Evolutionary conservation across 2,113 vertebrate genomes (phyloP), one percentile per base, ranked within the genome.

Genomic region (Prochilodus magdalenae): DNA sequence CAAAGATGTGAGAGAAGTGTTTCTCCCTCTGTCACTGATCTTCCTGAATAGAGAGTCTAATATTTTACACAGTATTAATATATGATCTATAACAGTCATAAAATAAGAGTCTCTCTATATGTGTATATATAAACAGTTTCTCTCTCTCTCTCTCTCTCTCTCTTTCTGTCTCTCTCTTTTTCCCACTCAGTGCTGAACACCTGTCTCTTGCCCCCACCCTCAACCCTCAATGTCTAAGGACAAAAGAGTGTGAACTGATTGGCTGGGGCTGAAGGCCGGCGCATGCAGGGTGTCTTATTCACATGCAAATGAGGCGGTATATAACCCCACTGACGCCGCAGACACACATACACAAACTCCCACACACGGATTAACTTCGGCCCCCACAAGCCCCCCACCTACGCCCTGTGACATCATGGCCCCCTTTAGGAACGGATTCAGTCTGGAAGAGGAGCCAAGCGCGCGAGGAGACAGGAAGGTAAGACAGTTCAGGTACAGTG

Each of bases 221-320:
- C 63, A 49, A 5, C 29, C 49, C 65, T 27, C 65, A 30, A 14
- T 36, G 29, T 30, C 29, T 33, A 77, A 66, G 91, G 91, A 97
- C 96, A 97, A 97, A 95, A 91, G 86, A 11, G 62, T n/a, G 83
- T 1, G 3, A 74, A 75, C 16, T 90, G 79, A 97, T 97, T 97
- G 96, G 96, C 81, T 90, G 62, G 60, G 63, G 81, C 84, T 55
- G 81, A 78, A 85, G 89, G 86, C 89, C 65, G 62, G 84, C 86
- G 79, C 77, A 47, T 80, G 86, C 93, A 59, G 91, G 85, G 89
- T 82, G 86, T 84, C 57, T 77, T 47, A 92, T 95, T 94, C 93
- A 95, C 86, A 95, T 95, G 95, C 85, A 95, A 96, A 96, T 93
- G 20, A 87, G 88, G 29, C 49, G 26, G 86, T 93, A 94, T 94